A percentile compares a stretch with the other conserved stretches of the same genome.
Conservation (phyloP, 2,113 vertebrate species). For the Siniperca knerii region DNA sequence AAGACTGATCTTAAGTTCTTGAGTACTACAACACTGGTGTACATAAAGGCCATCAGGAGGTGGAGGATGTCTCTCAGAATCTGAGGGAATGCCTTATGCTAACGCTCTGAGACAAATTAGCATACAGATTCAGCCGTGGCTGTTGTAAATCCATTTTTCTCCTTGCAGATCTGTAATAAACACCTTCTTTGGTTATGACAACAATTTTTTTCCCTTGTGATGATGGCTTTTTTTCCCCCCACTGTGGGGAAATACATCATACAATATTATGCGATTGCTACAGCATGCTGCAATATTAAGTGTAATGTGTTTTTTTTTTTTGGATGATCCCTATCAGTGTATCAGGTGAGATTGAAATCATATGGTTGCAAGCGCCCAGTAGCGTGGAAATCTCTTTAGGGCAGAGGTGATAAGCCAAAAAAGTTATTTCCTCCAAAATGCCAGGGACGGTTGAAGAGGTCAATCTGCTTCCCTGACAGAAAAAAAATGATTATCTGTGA, state of each 20-base stretch:
- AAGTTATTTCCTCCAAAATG: conserved; percentile 60
- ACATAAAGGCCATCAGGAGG: conserved; percentile 34
- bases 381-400: conserved; percentile 49
- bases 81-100: conserved; percentile 30
- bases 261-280: conserved; percentile 36
- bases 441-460: conserved; percentile 48
- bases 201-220: conserved; percentile 38
- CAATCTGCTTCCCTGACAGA: conserved; percentile 39
- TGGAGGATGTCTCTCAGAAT: conserved; percentile 43
- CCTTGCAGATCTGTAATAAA: conserved; percentile 56
- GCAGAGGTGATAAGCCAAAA: conserved; percentile 58
- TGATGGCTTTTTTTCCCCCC: conserved; percentile 38
- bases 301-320: conserved; percentile 19
- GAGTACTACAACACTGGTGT: not conserved
- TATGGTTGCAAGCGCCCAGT: conserved; percentile 36
- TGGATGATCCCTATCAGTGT: conserved; percentile 39
- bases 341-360: conserved; percentile 61
- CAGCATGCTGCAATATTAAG: conserved; percentile 53
- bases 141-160: conserved; percentile 60
- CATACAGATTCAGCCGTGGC: conserved; percentile 48
- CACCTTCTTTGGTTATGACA: conserved; percentile 55
- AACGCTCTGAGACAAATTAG: conserved; percentile 50
- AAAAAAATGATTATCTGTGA: conserved; percentile 35
- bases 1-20: no score
- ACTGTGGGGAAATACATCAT: conserved; percentile 12